Evolutionary conservation across 1,140 invertebrate species (phyloP), one percentile per base, ranked within the genome.

Genomic region (Ceratitis capitata): DNA sequence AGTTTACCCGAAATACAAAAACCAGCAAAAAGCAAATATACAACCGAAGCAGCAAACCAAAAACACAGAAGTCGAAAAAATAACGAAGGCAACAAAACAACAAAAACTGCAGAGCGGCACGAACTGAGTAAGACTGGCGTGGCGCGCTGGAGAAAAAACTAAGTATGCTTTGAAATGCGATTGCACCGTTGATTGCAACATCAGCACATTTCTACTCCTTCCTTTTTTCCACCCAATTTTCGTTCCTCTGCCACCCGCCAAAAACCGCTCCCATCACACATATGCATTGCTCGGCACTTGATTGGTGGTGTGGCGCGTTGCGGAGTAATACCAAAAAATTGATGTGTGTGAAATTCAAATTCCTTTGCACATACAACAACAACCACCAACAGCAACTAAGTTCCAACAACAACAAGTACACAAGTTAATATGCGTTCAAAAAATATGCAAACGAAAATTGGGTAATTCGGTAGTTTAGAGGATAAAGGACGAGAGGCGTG

Each of bases 331-430:
- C 12, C 51, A 84, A 74, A 86, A 83, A 84, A 86, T 82, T 58
- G 83, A 69, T 69, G 85, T 86, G 85, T 86, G 85, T 86, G 85
- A 86, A 86, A 86, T 86, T 86, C 85, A 86, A 86, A 86, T 86
- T 86, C 85, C 85, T 86, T 86, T 58, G 85, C 85, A 86, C 85
- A 86, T 86, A 58, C 85, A 84, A 32, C 23, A 29, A 2, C 26
- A 0, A 61, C 26, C 26, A 61, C 56, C 26, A n/a, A n/a, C n/a
- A n/a, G n/a, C n/a, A n/a, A n/a, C n/a, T n/a, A n/a, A n/a, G n/a
- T n/a, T n/a, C n/a, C n/a, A n/a, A n/a, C n/a, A n/a, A n/a, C n/a
- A n/a, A 32, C 56, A 61, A 61, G 0, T 23, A 10, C 9, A 14
- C 56, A 32, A 29, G 26, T 61, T 61, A 3, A 61, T 12, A 61